Evolutionary conservation across 2,797 vertebrate genomes (phyloP), one percentile per base, ranked within the genome.

Genomic region (Gymnoscopelus braueri): DNA sequence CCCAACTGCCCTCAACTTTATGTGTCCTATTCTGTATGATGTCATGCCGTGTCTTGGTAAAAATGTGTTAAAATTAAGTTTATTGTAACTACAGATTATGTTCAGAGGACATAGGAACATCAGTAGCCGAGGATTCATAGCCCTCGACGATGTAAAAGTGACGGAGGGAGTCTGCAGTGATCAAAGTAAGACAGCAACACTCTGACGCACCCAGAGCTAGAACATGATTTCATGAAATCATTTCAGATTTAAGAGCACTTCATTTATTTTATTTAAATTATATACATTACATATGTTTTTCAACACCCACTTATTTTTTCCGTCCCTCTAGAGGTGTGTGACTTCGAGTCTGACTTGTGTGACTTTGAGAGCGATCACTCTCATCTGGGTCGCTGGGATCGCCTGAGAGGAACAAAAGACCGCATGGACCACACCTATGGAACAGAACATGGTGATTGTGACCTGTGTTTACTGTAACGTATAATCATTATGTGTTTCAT

Each of bases 91-190:
- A 63, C 72, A 94, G 94, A 29, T 94, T 2, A 78, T 66, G 79
- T 86, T 94, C 24, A 75, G 48, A 24, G 91, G 89, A 1, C 84
- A 69, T 8, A 91, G 80, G 84, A 78, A 83, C 35, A 50, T 14
- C 35, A 75, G 14, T 57, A 89, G 87, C 56, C 72, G 52, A 32
- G 93, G 94, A 13, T 94, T 94, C 50, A 92, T 94, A 4, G 90
- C 93, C 14, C 69, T 94, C 29, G 94, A 95, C 78, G 93, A 94
- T 66, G 52, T 94, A n/a, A 88, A 75, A 77, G 84, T 93, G 66
- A 92, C 64, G 58, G 74, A 78, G 7, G 92, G 93, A 4, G 47
- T 14, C 47, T 95, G 94, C 74, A 68, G 13, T 32, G 52, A 80
- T 62, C 44, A 80, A 15, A 59, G 94, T 94, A 69, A 35, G 80